Evolutionary conservation across 2,888 invertebrate genomes (phyloP).

Genomic region (Epirrhoe alternata): DNA sequence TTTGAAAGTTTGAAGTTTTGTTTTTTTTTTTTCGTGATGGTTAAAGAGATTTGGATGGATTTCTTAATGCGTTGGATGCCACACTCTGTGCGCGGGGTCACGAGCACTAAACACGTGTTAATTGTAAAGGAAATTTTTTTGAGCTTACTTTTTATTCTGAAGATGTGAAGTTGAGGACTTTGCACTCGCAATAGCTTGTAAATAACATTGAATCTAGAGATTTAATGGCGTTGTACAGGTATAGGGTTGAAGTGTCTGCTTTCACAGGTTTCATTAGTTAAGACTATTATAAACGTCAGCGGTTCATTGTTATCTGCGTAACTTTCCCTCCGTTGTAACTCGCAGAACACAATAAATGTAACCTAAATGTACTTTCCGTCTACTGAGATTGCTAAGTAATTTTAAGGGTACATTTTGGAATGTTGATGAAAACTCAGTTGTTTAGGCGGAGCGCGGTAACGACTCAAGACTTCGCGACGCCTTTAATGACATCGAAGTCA

Average conservation of each 20-base stretch:
- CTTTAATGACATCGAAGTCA: constrained; percentile 81
- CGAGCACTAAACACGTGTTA: no score
- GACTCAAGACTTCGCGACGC: constrained; percentile 78
- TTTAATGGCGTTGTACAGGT: neutral
- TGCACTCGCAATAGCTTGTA: neutral
- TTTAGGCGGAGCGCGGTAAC: constrained; percentile 79
- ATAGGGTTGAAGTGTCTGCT: neutral
- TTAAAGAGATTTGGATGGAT: no score
- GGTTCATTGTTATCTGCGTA: constrained; percentile 22
- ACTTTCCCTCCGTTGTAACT: constrained; percentile 32
- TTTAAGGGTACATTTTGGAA: constrained; percentile 63
- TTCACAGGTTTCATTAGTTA: constrained; percentile 8
- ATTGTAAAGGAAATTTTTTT: no score
- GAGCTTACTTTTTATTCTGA: no score
- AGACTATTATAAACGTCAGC: constrained; percentile 7
- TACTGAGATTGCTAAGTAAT: constrained; percentile 55
- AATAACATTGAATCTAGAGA: neutral
- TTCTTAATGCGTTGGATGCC: no score
- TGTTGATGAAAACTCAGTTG: constrained; percentile 73
- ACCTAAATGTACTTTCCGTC: constrained; percentile 46
- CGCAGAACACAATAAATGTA: constrained; percentile 40
- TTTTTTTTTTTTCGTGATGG: no score
- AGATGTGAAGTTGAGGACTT: neutral
- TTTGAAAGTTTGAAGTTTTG: no score
- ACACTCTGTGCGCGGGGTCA: no score